phyloP scores from a whole-genome alignment of 2,888 invertebrate species.

The Listrodromus nycthemerus region DNA sequence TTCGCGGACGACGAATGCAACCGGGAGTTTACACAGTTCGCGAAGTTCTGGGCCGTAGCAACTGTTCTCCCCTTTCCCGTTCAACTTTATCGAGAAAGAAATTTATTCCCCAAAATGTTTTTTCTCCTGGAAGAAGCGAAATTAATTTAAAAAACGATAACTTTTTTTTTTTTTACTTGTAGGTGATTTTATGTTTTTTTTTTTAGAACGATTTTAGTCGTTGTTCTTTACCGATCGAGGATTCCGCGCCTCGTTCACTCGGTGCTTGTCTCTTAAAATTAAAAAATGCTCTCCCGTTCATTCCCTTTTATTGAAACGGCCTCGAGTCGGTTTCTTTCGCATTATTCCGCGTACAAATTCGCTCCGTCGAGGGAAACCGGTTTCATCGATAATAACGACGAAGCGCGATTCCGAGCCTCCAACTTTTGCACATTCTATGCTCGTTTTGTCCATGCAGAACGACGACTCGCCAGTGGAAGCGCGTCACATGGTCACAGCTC shows the following conservation, averaged over 20 bases:
- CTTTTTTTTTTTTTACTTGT: no score
- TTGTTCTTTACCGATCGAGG: not conserved
- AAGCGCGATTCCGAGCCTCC: not conserved
- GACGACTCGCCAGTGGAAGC: not conserved
- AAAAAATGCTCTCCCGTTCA: not conserved
- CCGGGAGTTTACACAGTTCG: conserved; percentile 13
- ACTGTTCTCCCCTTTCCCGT: no score
- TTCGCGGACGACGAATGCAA: conserved; percentile 33
- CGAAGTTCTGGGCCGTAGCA: no score
- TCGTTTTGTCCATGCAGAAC: not conserved
- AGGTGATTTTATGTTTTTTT: not conserved
- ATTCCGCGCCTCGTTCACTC: not conserved
- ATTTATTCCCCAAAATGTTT: no score
- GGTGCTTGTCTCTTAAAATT: not conserved
- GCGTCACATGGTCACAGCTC: not conserved
- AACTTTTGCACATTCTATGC: not conserved
- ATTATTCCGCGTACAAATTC: conserved; percentile 4
- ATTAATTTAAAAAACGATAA: not conserved
- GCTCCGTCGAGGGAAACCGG: not conserved
- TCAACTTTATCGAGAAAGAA: no score
- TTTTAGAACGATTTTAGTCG: not conserved
- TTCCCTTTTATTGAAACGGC: conserved; percentile 2
- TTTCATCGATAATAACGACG: conserved; percentile 2
- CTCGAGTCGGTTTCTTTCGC: not conserved
- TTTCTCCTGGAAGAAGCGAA: not conserved